Base-by-base conservation (phyloP, 2,113 vertebrate genomes). In the Notothenia rossii region DNA sequence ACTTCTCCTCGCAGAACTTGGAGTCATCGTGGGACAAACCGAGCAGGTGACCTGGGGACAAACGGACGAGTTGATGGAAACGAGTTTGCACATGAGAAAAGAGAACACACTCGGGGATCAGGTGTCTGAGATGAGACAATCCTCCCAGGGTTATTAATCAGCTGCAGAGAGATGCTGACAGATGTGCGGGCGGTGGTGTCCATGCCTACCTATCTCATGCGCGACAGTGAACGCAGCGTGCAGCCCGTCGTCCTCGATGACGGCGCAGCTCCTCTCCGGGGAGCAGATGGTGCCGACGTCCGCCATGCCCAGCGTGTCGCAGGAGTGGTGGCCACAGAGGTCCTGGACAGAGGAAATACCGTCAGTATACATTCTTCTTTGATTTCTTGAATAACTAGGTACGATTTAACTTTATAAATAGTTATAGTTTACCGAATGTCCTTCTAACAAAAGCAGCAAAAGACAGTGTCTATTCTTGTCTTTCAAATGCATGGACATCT, bases 221-320 rank as follows among this genome's bases (percentile, higher is more conserved):
- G 98, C 98, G 75, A 99, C 98, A 0, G 98, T 99, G 87, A 99
- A 99, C 5, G 98, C 98, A 0, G 98, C 98, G 50, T 99, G 98
- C 72, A 99, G 97, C 25, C 98, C 98, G 75, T 99, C 98, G 53
- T 99, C 98, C 90, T 99, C 98, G 83, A 99, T 98, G 92, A 99
- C 97, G 0, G 98, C 98, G 73, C 98, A 99, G 97, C 98, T 99
- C 92, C 98, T 96, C 94, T 99, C 97, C 0, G 97, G 97, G 71
- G 97, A 96, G 93, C 98, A 99, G 95, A 99, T 96, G 91, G 98
- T 99, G 81, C 98, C 98, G 72, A 99, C 98, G 88, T 99, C 98
- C 69, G 98, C 98, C 98, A 99, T 99, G 92, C 98, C 98, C 93
- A 99, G 96, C 69, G 98, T 99, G 94, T 99, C 98, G 36, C 98